Evolutionary conservation across 1,140 invertebrate genomes (phyloP).

Genomic region (Drepana arcuata): DNA sequence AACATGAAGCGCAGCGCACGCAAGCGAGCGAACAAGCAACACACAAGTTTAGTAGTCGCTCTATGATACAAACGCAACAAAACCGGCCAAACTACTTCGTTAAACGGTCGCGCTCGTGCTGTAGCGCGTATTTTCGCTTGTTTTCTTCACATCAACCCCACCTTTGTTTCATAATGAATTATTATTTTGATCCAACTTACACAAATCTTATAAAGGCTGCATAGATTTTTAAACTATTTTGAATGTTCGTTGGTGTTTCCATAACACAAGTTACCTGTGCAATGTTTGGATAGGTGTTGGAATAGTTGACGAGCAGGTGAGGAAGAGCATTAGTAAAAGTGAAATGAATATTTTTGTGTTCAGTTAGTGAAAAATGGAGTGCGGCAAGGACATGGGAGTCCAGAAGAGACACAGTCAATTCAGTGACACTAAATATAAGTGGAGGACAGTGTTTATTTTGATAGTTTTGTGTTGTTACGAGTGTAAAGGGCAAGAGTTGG

Average conservation of each 20-base stretch:
- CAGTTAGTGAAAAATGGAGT: constrained; percentile 40
- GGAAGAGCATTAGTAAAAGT: constrained; percentile 30
- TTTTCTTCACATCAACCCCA: constrained; percentile 36
- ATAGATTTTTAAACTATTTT: not conserved
- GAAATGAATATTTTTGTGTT: constrained; percentile 48
- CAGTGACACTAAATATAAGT: constrained; percentile 69
- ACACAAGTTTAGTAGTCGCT: too few relatives aligned
- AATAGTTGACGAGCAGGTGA: constrained; percentile 23
- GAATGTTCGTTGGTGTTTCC: not conserved
- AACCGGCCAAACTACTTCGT: constrained; percentile 66
- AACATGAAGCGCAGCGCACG: constrained; percentile 24
- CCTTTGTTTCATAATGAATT: constrained; percentile 56
- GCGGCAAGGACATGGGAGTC: constrained; percentile 51
- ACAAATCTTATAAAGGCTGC: constrained; percentile 16
- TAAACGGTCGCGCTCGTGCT: constrained; percentile 61
- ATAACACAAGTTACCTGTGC: constrained; percentile 25
- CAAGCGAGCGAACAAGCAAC: too few relatives aligned
- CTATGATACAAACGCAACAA: too few relatives aligned
- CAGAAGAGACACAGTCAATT: constrained; percentile 68
- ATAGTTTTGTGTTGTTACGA: constrained; percentile 30
- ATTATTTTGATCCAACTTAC: too few relatives aligned
- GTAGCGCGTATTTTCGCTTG: constrained; percentile 54
- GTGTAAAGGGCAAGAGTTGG: constrained; percentile 43
- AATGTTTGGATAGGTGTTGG: constrained; percentile 40
- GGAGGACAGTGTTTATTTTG: constrained; percentile 59